Evolutionary conservation across 2,888 invertebrate species (phyloP).

Genomic region (Pecten maximus): DNA sequence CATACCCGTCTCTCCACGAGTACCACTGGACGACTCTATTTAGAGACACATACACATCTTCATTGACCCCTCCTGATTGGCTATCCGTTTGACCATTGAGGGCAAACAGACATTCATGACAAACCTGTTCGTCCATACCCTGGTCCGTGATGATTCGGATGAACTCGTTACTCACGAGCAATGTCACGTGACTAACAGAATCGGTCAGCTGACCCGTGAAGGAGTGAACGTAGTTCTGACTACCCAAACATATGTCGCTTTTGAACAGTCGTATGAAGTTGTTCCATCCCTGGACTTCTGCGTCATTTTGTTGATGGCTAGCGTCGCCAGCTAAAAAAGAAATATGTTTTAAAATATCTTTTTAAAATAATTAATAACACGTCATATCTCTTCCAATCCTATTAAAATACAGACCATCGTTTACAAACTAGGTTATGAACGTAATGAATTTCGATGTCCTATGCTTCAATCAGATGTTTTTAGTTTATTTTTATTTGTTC

Average conservation of each 20-base stretch:
- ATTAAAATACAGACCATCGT: no score
- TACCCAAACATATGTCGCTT: neutral
- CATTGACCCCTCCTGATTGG: neutral
- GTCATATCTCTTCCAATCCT: no score
- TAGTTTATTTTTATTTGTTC: no score
- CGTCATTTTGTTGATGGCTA: constrained; percentile 13
- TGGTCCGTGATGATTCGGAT: neutral
- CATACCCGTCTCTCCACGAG: neutral
- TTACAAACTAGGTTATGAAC: no score
- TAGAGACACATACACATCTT: neutral
- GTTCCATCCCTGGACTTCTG: neutral
- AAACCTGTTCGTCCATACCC: neutral
- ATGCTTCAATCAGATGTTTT: no score
- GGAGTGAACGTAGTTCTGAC: neutral
- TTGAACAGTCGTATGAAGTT: constrained; percentile 18
- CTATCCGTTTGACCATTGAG: neutral
- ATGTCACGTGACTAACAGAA: neutral
- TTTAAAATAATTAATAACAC: no score
- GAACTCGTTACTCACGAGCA: neutral
- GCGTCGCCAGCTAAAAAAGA: neutral
- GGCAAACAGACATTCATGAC: neutral
- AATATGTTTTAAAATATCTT: no score
- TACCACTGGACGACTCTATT: neutral
- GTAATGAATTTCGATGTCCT: no score
- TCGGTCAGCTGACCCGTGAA: constrained; percentile 13